A percentile compares a stretch with the other conserved stretches of the same genome.
phyloP scores from a whole-genome alignment of 1,140 invertebrate genomes.

The Drosophila simulans region DNA sequence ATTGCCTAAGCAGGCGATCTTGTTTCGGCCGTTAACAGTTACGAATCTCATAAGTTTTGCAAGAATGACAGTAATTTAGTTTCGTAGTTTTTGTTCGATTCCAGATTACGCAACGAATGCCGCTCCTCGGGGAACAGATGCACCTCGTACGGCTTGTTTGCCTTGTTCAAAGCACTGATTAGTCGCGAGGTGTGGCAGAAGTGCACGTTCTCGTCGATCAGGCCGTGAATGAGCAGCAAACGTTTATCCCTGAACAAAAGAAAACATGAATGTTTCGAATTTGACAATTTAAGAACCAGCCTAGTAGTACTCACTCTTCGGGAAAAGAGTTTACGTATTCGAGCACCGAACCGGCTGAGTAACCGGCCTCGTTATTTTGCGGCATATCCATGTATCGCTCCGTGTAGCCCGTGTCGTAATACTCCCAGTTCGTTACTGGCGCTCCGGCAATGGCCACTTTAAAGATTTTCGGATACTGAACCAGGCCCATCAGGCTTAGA shows the following conservation, averaged over 20 bases:
- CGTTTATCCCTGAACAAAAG: conserved; percentile 91
- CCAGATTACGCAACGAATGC: conserved; percentile 95
- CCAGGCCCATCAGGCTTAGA: conserved; percentile 93
- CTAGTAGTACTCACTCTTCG: conserved; percentile 89
- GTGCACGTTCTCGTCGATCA: conserved; percentile 99
- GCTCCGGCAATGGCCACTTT: conserved; percentile 97
- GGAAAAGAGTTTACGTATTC: conserved; percentile 94
- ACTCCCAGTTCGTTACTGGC: conserved; percentile 97
- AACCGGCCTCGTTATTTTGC: conserved; percentile 91
- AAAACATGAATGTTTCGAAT: neutral
- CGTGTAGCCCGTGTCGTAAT: conserved; percentile 96
- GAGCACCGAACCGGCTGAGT: conserved; percentile 91
- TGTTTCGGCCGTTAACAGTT: conserved; percentile 28
- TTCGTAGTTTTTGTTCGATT: conserved; percentile 98
- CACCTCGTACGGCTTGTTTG: conserved; percentile 95
- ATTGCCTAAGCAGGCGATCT: conserved; percentile 27
- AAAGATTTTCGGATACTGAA: conserved; percentile 93
- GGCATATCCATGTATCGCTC: conserved; percentile 98
- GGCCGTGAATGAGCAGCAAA: conserved; percentile 98
- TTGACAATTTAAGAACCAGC: neutral
- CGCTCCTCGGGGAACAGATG: conserved; percentile 98
- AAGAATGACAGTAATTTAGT: conserved; percentile 96
- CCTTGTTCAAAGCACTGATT: conserved; percentile 94
- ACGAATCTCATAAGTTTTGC: conserved; percentile 91
- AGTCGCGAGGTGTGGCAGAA: conserved; percentile 97